Evolutionary conservation across 2,797 vertebrate species (phyloP).

Genomic region (Alectoris magna): DNA sequence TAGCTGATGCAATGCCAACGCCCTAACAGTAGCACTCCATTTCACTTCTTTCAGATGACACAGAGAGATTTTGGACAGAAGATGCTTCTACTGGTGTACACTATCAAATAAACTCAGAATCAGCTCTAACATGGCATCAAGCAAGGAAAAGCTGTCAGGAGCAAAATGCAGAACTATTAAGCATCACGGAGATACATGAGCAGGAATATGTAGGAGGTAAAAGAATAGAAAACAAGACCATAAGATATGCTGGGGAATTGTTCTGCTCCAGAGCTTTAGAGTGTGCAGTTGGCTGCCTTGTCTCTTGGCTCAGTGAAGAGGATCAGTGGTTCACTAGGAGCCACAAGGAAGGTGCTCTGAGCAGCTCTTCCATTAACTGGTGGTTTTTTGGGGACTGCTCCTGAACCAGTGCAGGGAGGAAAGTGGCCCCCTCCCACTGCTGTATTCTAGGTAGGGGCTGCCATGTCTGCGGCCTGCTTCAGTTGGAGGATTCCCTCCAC

Average conservation of each 20-base stretch:
- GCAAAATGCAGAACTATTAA: slow-evolving; percentile 90
- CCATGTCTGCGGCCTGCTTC: neutral
- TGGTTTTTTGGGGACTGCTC: fast-evolving
- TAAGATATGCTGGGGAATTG: neutral
- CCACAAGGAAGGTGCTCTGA: neutral
- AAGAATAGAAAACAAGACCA: neutral
- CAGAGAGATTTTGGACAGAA: slow-evolving; percentile 82
- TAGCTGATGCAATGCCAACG: neutral
- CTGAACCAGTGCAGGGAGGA: neutral
- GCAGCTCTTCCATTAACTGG: neutral
- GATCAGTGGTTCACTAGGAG: neutral
- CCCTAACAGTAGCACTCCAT: neutral
- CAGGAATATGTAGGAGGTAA: slow-evolving; percentile 91
- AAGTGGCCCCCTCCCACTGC: neutral
- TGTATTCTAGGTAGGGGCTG: neutral
- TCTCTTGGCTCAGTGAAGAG: fast-evolving
- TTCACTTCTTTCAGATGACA: slow-evolving; percentile 71
- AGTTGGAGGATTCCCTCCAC: fast-evolving
- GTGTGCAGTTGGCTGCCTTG: neutral
- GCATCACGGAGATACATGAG: slow-evolving; percentile 88
- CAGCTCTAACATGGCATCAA: slow-evolving; percentile 90
- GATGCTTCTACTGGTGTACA: slow-evolving; percentile 84
- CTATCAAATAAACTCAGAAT: slow-evolving; percentile 88
- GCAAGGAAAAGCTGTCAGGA: slow-evolving; percentile 93
- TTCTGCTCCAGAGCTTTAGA: neutral